Evolutionary conservation across 2,888 invertebrate genomes (phyloP).

Genomic region (Hemicrepidius hirtus): DNA sequence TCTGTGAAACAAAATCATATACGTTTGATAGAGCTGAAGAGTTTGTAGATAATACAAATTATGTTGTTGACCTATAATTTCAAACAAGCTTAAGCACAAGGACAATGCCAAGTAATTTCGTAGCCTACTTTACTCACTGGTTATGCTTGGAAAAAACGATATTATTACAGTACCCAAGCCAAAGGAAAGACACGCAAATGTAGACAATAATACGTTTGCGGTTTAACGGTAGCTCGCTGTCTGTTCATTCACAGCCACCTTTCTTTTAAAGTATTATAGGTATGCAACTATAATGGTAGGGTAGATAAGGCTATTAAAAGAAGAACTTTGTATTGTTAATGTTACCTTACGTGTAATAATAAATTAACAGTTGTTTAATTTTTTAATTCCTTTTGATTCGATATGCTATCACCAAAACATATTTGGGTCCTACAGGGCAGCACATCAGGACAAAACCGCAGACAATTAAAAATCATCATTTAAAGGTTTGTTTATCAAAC

Average conservation of each 20-base stretch:
- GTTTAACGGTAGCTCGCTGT: conserved; percentile 49
- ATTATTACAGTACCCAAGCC: conserved; percentile 45
- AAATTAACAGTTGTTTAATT: no score
- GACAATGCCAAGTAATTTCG: conserved; percentile 49
- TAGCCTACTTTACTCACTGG: conserved; percentile 48
- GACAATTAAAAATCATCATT: no score
- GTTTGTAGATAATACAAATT: conserved; percentile 42
- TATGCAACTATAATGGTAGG: conserved; percentile 37
- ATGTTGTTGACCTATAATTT: conserved; percentile 50
- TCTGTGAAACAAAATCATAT: conserved; percentile 32
- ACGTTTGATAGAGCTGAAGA: conserved; percentile 30
- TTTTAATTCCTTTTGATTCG: no score
- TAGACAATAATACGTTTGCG: conserved; percentile 48
- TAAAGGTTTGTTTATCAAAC: no score
- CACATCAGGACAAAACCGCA: no score
- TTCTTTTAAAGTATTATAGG: conserved; percentile 38
- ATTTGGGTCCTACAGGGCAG: no score
- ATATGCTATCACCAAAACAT: no score
- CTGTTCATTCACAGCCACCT: conserved; percentile 44
- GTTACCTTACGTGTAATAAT: no score
- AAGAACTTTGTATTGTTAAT: conserved; percentile 10
- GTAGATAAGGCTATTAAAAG: conserved; percentile 13
- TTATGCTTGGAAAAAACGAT: conserved; percentile 48
- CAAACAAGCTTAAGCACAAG: conserved; percentile 47
- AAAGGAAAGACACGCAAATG: conserved; percentile 48